Base-by-base conservation (phyloP, 2,113 vertebrate species). In the Grus americana region DNA sequence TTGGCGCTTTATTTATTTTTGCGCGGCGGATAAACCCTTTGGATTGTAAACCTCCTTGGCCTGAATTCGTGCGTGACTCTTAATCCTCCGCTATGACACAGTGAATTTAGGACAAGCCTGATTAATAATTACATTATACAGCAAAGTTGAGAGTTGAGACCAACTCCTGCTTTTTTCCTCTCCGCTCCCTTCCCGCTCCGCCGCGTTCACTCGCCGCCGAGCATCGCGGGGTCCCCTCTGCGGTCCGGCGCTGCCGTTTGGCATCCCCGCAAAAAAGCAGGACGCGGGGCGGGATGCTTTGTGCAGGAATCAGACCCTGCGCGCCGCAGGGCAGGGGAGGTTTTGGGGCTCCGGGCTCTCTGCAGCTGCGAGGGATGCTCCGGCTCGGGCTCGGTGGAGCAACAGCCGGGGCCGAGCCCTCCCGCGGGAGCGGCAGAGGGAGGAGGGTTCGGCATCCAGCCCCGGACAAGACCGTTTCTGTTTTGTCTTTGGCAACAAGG, bases 31-130 rank as follows among this genome's bases (percentile, higher is more conserved):
- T 97, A 95, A 96, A 94, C 85, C 95, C 95, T 92, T 80, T 85
- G 93, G 95, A 96, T 91, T 44, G 92, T 90, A 95, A 97, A 97
- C 93, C 92, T 92, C 78, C 95, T 94, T 96, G 86, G 95, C 94
- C 89, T 95, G 92, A 95, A 96, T 93, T 96, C 72, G 72, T 96
- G 95, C 95, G 67, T 91, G 92, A 93, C 95, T 95, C 94, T 22
- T 96, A 96, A 97, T 97, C 96, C 94, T 90, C 79, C 12, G 63
- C 92, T 83, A 79, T 94, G 94, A 96, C 96, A 94, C 96, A 83
- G 87, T 70, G 93, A 95, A 91, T 89, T 96, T 87, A 67, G 91
- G 92, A 92, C 93, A 74, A 93, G 93, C 93, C 65, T 85, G 88
- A 92, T 94, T 94, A 92, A 91, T 91, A 92, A 95, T 93, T 95